phyloP scores from a whole-genome alignment of 2,888 invertebrate genomes.

The Carpatolechia fugitivella region DNA sequence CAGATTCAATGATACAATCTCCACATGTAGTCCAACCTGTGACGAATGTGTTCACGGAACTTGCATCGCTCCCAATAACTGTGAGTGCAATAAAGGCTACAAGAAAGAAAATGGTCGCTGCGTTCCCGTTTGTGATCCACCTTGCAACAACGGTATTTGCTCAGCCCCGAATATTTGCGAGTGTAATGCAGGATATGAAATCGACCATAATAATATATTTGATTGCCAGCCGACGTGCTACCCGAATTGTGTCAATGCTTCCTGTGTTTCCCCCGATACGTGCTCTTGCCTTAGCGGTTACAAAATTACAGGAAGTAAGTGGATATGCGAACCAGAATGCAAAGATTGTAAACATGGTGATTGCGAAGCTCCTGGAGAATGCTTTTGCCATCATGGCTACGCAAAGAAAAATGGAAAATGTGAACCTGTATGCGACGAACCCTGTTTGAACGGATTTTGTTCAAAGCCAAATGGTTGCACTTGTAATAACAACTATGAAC shows the following conservation, averaged over 20 bases:
- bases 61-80: conserved; percentile 45
- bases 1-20: conserved; percentile 1
- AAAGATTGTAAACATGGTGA: conserved; percentile 29
- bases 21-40: conserved; percentile 49
- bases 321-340: conserved; percentile 30
- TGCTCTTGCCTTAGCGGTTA: no score
- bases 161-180: conserved; percentile 44
- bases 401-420: conserved; percentile 23
- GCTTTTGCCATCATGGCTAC: conserved; percentile 33
- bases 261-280: no score
- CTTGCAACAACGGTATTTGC: conserved; percentile 49
- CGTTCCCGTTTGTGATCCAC: conserved; percentile 51
- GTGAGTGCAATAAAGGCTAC: conserved; percentile 47
- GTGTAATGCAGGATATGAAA: background rate
- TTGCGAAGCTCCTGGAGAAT: conserved; percentile 34
- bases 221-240: no score
- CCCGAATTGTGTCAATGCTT: no score
- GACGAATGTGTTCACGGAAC: conserved; percentile 47
- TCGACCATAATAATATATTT: background rate
- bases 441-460: conserved; percentile 33
- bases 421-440: conserved; percentile 22
- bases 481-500: conserved; percentile 31
- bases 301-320: no score
- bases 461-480: conserved; percentile 30
- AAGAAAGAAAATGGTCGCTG: background rate